A percentile compares a stretch with the other conserved stretches of the same genome.
These are phyloP conservation scores for Colostygia pectinataria DNA, from an alignment of 2,888 invertebrate species.

Conservation along the genomic window DNA sequence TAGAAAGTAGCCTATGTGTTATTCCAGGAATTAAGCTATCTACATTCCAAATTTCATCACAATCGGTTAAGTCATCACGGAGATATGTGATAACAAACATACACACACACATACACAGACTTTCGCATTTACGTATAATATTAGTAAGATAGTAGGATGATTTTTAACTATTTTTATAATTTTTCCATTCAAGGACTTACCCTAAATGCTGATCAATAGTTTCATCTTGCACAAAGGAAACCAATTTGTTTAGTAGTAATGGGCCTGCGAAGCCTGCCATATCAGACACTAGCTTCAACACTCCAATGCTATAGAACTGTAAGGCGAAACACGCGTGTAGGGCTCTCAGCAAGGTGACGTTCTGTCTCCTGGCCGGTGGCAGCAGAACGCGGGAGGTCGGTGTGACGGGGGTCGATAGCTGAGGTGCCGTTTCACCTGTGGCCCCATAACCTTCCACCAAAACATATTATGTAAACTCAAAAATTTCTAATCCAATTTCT, in stretches of 20 bases:
- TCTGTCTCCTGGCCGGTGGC: conserved; percentile 62
- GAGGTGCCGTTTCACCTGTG: conserved; percentile 57
- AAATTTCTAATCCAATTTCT: no score
- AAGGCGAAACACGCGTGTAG: conserved; percentile 90
- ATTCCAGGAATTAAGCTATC: no score
- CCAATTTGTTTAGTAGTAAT: conserved; percentile 91
- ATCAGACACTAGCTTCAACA: conserved; percentile 92
- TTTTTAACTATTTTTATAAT: no score
- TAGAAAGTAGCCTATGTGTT: no score
- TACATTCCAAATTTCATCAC: no score
- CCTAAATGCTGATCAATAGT: conserved; percentile 85
- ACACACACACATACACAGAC: no score
- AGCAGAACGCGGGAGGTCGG: conserved; percentile 63
- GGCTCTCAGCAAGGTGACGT: conserved; percentile 85
- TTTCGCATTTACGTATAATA: no score
- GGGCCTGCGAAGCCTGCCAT: conserved; percentile 94
- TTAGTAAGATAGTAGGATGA: no score
- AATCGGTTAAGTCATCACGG: no score
- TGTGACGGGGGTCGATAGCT: conserved; percentile 66
- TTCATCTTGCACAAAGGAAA: conserved; percentile 89
- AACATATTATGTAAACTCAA: neutral
- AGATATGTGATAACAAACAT: no score
- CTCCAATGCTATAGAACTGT: conserved; percentile 92
- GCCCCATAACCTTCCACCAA: conserved; percentile 63
- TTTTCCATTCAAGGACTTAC: no score